These are phyloP conservation scores for Athetis lepigone DNA, from an alignment of 2,888 invertebrate genomes.

Conservation along the genomic window DNA sequence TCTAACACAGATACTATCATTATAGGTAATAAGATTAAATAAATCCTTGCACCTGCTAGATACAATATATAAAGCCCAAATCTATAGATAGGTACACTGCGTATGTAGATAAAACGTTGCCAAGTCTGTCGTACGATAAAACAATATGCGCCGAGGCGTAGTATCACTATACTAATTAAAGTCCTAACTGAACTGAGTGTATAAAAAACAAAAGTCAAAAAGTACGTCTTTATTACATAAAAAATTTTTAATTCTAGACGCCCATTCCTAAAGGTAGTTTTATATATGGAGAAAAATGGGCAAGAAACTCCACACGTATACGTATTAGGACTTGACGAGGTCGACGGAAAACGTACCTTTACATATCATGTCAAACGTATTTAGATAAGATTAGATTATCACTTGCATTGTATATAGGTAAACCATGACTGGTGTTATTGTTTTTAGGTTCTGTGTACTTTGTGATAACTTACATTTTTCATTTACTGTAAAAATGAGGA, in stretches of 20 bases:
- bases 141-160: not conserved
- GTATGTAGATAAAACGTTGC: slow-evolving; percentile 20
- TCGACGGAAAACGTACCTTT: slow-evolving; percentile 16
- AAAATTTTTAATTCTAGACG: too few relatives aligned
- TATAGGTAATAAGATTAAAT: slow-evolving; percentile 31
- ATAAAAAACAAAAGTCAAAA: too few relatives aligned
- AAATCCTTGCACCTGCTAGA: slow-evolving; percentile 39
- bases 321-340: slow-evolving; percentile 1
- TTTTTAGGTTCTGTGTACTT: slow-evolving; percentile 18
- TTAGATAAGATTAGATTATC: slow-evolving; percentile 38
- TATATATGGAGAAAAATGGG: too few relatives aligned
- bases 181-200: not conserved
- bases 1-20: slow-evolving; percentile 20
- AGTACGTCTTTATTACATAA: too few relatives aligned
- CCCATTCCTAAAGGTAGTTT: too few relatives aligned
- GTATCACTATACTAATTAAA: slow-evolving; percentile 1
- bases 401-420: slow-evolving; percentile 1
- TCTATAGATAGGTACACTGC: slow-evolving; percentile 29
- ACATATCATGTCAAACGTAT: slow-evolving; percentile 1
- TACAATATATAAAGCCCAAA: slow-evolving; percentile 33
- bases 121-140: slow-evolving; percentile 22
- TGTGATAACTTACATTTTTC: not conserved
- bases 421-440: slow-evolving; percentile 33
- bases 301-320: too few relatives aligned
- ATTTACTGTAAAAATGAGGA: not conserved